These are phyloP conservation scores for Ibidorhyncha struthersii DNA, from an alignment of 2,113 vertebrate species.

Conservation along the genomic window DNA sequence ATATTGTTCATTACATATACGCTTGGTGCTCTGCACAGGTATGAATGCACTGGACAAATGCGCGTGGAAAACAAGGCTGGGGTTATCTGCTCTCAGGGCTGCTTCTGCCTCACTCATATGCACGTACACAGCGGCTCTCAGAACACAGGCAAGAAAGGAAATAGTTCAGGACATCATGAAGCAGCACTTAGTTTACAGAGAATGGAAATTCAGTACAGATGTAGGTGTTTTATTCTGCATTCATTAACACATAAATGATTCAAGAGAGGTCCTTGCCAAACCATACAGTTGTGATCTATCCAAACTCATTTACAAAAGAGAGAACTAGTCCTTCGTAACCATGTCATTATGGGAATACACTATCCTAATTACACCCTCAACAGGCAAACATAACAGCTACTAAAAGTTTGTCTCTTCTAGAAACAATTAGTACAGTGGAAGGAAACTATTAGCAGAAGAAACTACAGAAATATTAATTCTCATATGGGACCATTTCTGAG, in stretches of 20 bases:
- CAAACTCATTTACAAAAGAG: conserved; percentile 10
- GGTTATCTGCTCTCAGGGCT: neutral
- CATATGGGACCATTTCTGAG: neutral
- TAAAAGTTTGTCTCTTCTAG: neutral
- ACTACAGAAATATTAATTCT: neutral
- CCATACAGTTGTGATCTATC: neutral
- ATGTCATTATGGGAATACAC: neutral
- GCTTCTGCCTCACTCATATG: neutral
- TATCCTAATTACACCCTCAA: neutral
- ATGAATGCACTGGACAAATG: neutral
- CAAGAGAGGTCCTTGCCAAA: neutral
- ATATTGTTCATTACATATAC: neutral
- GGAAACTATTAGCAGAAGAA: conserved; percentile 13
- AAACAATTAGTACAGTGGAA: neutral
- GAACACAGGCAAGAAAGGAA: neutral
- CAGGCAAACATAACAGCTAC: neutral
- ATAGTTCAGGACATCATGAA: neutral
- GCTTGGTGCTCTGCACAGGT: neutral
- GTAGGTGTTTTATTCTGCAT: neutral
- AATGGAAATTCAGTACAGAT: neutral
- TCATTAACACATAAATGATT: conserved; percentile 8
- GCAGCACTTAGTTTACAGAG: neutral
- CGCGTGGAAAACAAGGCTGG: neutral
- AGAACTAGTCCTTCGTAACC: neutral
- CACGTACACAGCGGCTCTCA: neutral